phyloP scores from a whole-genome alignment of 1,140 invertebrate genomes.

The Macrosteles quadrilineatus region DNA sequence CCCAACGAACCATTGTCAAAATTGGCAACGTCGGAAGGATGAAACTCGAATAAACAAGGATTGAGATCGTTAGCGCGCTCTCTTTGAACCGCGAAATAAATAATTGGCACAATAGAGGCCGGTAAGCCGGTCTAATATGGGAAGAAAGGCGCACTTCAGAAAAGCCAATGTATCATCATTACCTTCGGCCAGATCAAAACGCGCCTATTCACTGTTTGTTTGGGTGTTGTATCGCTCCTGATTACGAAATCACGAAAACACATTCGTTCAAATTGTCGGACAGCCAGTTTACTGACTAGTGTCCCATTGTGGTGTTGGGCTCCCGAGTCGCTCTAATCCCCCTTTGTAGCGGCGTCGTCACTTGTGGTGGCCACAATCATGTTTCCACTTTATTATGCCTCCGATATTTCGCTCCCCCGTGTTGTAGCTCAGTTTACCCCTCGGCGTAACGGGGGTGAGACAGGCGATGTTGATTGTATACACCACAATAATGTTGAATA shows the following conservation, averaged over 20 bases:
- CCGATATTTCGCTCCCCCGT: not conserved
- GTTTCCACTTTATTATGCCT: conserved; percentile 19
- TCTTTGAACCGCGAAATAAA: conserved; percentile 2
- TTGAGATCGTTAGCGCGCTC: conserved; percentile 6
- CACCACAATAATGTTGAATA: no score
- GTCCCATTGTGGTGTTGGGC: conserved; percentile 3
- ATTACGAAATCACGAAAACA: conserved; percentile 11
- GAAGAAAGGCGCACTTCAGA: conserved; percentile 1
- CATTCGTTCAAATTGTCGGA: conserved; percentile 12
- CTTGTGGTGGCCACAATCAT: conserved; percentile 15
- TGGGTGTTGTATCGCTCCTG: conserved; percentile 20
- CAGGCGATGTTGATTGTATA: no score
- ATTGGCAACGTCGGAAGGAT: no score
- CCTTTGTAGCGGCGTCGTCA: conserved; percentile 1
- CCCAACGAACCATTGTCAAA: no score
- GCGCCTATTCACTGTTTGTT: conserved; percentile 13
- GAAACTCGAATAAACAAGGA: not conserved
- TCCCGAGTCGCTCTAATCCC: conserved; percentile 8
- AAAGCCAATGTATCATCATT: conserved; percentile 17
- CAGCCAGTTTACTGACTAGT: conserved; percentile 10
- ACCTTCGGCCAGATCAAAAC: not conserved
- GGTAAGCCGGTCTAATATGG: conserved; percentile 3
- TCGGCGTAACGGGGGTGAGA: not conserved
- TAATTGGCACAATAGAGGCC: not conserved
- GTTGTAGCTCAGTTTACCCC: not conserved